Percentiles rank a stretch among this genome's conserved stretches.
phyloP scores from a whole-genome alignment of 2,113 vertebrate genomes.

The Thunnus maccoyii region DNA sequence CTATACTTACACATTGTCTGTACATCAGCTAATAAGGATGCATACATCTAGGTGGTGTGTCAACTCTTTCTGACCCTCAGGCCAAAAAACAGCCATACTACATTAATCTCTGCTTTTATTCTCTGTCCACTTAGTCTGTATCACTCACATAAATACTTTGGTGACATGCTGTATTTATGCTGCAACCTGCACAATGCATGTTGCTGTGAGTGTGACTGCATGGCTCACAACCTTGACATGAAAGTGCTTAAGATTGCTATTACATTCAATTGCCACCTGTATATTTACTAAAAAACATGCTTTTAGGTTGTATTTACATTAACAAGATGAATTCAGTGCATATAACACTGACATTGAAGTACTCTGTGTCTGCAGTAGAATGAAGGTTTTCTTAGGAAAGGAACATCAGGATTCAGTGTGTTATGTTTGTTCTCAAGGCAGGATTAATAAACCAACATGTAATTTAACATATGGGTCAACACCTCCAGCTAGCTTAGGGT shows the following conservation, averaged over 20 bases:
- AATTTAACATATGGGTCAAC: not conserved
- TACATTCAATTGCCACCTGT: not conserved
- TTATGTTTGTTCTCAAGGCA: not conserved
- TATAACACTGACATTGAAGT: too few species aligned
- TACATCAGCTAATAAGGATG: conserved; percentile 26
- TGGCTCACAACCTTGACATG: not conserved
- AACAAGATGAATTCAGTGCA: not conserved
- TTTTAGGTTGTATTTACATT: not conserved
- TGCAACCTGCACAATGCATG: not conserved
- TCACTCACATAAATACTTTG: not conserved
- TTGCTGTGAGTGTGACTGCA: not conserved
- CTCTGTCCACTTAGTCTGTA: conserved; percentile 1
- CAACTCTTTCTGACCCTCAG: conserved; percentile 30
- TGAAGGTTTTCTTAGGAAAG: too few species aligned
- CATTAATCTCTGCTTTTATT: conserved; percentile 9
- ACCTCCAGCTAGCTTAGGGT: not conserved
- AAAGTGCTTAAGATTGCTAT: not conserved
- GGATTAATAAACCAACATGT: not conserved
- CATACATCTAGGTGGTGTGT: conserved; percentile 26
- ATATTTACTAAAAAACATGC: not conserved
- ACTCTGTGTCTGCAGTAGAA: too few species aligned
- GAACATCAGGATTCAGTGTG: too few species aligned
- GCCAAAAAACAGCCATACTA: not conserved
- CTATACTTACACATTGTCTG: conserved; percentile 4
- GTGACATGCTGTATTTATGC: conserved; percentile 9